Evolutionary conservation across 1,140 invertebrate genomes (phyloP).

Genomic region (Plectus sambesii): DNA sequence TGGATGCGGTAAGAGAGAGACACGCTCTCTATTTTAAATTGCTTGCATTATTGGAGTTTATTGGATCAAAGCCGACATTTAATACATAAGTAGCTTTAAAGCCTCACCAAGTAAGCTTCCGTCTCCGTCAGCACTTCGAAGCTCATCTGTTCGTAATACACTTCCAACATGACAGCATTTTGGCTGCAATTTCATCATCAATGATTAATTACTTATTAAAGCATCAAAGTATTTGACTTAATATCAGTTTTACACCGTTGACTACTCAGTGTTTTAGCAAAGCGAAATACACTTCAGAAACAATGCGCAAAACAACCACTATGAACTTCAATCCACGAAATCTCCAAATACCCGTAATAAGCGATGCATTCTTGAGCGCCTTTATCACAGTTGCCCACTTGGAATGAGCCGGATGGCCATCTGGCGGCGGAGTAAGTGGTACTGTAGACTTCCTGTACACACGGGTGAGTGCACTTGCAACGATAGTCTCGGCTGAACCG

Average conservation of each 20-base stretch:
- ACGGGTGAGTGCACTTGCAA: constrained; percentile 38
- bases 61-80: too few relatives aligned
- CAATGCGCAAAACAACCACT: constrained; percentile 25
- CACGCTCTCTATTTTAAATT: too few relatives aligned
- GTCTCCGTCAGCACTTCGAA: constrained; percentile 38
- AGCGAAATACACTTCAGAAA: constrained; percentile 17
- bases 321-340: not conserved
- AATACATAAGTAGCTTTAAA: too few relatives aligned
- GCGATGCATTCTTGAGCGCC: constrained; percentile 15
- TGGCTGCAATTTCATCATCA: too few relatives aligned
- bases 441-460: constrained; percentile 37
- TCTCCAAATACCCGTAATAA: constrained; percentile 4
- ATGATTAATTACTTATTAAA: too few relatives aligned
- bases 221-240: too few relatives aligned
- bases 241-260: not conserved
- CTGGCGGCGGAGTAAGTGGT: constrained; percentile 42
- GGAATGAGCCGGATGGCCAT: constrained; percentile 34
- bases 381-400: constrained; percentile 18
- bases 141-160: constrained; percentile 45
- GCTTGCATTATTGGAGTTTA: too few relatives aligned
- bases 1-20: too few relatives aligned
- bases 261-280: not conserved
- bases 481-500: constrained; percentile 26
- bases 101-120: constrained; percentile 37
- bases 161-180: constrained; percentile 36